A percentile compares a stretch with the other conserved stretches of the same genome.
Evolutionary conservation across 1,140 invertebrate species (phyloP).

Genomic region (Probaryconus sp.): DNA sequence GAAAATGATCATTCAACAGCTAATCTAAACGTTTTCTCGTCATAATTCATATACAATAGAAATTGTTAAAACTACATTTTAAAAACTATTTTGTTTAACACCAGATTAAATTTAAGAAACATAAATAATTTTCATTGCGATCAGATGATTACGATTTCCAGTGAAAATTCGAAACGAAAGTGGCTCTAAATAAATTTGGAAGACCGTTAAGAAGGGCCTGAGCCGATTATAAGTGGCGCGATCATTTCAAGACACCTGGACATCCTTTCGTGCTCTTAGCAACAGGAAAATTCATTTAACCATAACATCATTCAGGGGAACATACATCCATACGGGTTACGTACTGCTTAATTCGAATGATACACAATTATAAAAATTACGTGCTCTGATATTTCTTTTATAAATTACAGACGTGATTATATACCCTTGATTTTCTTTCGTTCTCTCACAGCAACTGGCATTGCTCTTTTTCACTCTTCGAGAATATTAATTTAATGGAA

Average conservation of each 20-base stretch:
- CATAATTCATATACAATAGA: constrained; percentile 2
- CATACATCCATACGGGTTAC: constrained; percentile 16
- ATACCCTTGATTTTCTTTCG: too few species aligned
- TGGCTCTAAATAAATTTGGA: constrained; percentile 12
- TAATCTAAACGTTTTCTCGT: constrained; percentile 28
- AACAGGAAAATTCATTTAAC: constrained; percentile 44
- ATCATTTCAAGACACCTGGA: constrained; percentile 39
- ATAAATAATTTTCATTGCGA: neutral
- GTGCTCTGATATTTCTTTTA: neutral
- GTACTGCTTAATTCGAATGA: constrained; percentile 1
- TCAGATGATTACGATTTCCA: too few species aligned
- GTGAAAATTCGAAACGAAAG: too few species aligned
- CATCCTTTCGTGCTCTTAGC: constrained; percentile 23
- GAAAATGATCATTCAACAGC: constrained; percentile 20
- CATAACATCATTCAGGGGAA: constrained; percentile 33
- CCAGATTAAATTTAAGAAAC: neutral
- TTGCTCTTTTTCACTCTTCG: too few species aligned
- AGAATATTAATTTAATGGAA: too few species aligned
- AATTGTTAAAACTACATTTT: too few species aligned
- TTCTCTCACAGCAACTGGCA: too few species aligned
- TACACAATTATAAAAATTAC: constrained; percentile 9
- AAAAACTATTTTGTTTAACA: too few species aligned
- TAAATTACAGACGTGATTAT: too few species aligned
- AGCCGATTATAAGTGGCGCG: constrained; percentile 23
- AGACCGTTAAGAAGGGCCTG: constrained; percentile 27